Conservation (phyloP, 2,888 invertebrate species). For the Ophioninae sp. region DNA sequence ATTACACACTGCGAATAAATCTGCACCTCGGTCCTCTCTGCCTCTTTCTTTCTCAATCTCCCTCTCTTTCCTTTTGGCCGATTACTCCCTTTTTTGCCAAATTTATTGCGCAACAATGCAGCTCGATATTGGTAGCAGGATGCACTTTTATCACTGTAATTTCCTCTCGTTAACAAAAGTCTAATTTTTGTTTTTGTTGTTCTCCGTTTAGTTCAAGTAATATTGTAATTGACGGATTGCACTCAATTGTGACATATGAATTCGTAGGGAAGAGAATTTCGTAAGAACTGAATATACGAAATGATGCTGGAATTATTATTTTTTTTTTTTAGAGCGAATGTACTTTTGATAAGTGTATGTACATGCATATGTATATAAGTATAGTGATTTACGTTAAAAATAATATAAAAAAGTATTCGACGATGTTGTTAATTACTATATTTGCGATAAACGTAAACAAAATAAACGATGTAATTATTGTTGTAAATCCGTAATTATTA, state of each 20-base stretch:
- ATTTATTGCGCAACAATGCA: neutral
- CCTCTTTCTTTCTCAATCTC: neutral
- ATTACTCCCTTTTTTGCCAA: neutral
- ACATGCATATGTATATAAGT: neutral
- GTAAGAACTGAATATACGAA: neutral
- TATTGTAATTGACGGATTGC: neutral
- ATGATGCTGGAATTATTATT: neutral
- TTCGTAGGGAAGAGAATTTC: neutral
- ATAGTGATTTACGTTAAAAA: neutral
- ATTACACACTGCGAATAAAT: neutral
- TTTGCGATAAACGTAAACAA: no score
- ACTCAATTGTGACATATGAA: neutral
- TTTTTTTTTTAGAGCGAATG: no score
- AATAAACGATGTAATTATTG: neutral
- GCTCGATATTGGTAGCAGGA: neutral
- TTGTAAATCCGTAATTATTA: no score
- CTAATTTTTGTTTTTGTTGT: neutral
- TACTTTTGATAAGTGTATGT: no score
- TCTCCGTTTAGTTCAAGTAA: neutral
- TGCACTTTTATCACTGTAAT: slow-evolving; percentile 9
- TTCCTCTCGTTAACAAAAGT: slow-evolving; percentile 1
- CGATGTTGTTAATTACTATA: neutral
- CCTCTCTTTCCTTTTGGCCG: neutral
- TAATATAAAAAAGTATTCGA: neutral
- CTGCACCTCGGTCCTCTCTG: neutral